A percentile compares a stretch with the other conserved stretches of the same genome.
phyloP scores from a whole-genome alignment of 2,888 invertebrate species.

The Serrognathus titanus region DNA sequence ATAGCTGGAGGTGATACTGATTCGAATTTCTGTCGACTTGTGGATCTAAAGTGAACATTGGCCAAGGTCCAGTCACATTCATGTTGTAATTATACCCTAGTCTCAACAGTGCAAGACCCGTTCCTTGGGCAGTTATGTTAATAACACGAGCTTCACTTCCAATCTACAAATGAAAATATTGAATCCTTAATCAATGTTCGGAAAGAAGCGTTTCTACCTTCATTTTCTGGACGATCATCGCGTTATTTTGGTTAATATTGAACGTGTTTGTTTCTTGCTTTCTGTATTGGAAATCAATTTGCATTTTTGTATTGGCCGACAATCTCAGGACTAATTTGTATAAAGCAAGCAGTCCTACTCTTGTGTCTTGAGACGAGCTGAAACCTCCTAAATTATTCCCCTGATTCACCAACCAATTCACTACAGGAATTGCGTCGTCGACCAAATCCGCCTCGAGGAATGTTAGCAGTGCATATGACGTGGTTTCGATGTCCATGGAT shows the following conservation, averaged over 20 bases:
- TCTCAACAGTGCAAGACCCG: constrained; percentile 74
- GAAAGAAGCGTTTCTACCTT: constrained; percentile 51
- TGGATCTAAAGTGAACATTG: constrained; percentile 81
- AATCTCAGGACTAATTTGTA: constrained; percentile 63
- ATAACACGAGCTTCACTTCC: constrained; percentile 59
- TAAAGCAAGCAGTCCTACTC: constrained; percentile 69
- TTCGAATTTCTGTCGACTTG: constrained; percentile 79
- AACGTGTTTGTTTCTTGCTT: constrained; percentile 56
- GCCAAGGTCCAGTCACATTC: constrained; percentile 84
- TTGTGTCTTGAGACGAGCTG: constrained; percentile 73
- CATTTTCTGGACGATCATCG: constrained; percentile 78
- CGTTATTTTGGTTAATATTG: constrained; percentile 71
- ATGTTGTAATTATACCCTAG: constrained; percentile 79
- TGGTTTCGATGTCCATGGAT: constrained; percentile 79
- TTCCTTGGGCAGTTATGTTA: constrained; percentile 73
- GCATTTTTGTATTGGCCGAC: constrained; percentile 49
- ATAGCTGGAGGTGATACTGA: constrained; percentile 71
- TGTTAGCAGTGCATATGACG: constrained; percentile 81
- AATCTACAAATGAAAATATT: constrained; percentile 42
- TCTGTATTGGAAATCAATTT: constrained; percentile 42
- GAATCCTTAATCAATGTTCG: not conserved
- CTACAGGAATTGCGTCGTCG: constrained; percentile 59
- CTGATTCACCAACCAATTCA: constrained; percentile 71
- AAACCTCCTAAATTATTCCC: constrained; percentile 69
- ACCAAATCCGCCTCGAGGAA: constrained; percentile 53